These are phyloP conservation scores for Candidula unifasciata DNA, from an alignment of 2,888 invertebrate species.

Conservation along the genomic window DNA sequence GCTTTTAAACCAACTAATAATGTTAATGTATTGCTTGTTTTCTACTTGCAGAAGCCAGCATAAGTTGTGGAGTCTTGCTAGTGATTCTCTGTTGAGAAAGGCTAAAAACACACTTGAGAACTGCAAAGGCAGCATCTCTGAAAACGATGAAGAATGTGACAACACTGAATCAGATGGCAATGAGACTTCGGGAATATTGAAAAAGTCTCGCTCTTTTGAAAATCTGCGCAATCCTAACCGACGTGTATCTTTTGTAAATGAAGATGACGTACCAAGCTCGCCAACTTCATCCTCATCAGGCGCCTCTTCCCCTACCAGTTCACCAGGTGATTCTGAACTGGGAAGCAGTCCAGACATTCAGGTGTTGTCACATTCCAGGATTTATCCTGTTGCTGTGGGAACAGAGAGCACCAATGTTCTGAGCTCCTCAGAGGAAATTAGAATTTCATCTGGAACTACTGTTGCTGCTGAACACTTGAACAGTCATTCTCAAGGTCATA, in stretches of 20 bases:
- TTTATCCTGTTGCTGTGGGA: slow-evolving; percentile 15
- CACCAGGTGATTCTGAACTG: background rate
- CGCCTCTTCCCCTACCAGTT: slow-evolving; percentile 9
- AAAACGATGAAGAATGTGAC: background rate
- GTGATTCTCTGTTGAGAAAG: background rate
- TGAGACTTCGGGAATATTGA: slow-evolving; percentile 60
- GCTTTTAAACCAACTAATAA: background rate
- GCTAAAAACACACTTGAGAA: no score
- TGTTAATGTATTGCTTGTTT: background rate
- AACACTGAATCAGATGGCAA: background rate
- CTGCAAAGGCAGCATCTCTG: background rate
- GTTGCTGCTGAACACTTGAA: slow-evolving; percentile 29
- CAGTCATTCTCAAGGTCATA: slow-evolving; percentile 35
- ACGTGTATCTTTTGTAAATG: slow-evolving; percentile 57
- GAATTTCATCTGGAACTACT: no score
- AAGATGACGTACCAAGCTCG: slow-evolving; percentile 19
- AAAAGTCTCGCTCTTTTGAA: slow-evolving; percentile 63
- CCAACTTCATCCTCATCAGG: slow-evolving; percentile 35
- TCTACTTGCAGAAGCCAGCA: slow-evolving; percentile 36
- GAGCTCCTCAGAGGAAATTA: no score
- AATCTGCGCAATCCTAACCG: slow-evolving; percentile 58
- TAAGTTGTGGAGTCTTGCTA: slow-evolving; percentile 37
- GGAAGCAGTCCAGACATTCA: slow-evolving; percentile 48
- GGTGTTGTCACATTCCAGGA: slow-evolving; percentile 38
- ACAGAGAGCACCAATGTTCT: no score